Conservation (phyloP, 2,888 invertebrate genomes). For the Drosophila borealis region DNA sequence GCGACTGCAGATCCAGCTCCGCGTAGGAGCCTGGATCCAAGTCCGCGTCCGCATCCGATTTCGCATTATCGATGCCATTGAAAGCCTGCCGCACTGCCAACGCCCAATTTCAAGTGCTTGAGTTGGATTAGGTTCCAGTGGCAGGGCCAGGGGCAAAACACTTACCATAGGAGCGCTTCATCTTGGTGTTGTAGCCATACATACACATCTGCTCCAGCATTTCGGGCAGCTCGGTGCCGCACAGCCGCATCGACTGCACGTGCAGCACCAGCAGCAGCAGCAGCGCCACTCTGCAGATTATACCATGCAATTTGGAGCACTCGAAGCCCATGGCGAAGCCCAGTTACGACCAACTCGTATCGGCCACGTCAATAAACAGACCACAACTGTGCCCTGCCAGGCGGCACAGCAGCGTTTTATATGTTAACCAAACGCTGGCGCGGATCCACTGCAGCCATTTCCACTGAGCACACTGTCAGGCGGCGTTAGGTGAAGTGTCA, state of each 20-base stretch:
- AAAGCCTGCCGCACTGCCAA: conserved; percentile 39
- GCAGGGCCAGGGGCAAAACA: neutral
- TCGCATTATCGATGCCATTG: conserved; percentile 45
- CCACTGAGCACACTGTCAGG: conserved; percentile 47
- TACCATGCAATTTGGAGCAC: conserved; percentile 11
- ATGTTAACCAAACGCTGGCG: conserved; percentile 21
- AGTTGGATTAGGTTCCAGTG: neutral
- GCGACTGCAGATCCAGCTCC: conserved; percentile 20
- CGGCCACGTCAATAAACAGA: conserved; percentile 22
- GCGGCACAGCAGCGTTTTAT: conserved; percentile 48
- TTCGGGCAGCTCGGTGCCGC: conserved; percentile 63
- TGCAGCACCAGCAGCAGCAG: conserved; percentile 38
- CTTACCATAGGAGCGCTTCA: conserved; percentile 58
- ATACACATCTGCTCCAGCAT: conserved; percentile 57
- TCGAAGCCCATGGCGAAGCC: conserved; percentile 33
- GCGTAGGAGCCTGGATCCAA: conserved; percentile 25
- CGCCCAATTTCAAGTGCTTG: neutral
- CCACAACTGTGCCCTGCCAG: conserved; percentile 45
- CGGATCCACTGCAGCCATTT: conserved; percentile 11
- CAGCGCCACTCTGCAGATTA: conserved; percentile 40
- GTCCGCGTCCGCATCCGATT: conserved; percentile 10
- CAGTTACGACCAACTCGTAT: neutral
- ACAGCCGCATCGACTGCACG: conserved; percentile 42
- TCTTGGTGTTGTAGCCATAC: conserved; percentile 64
- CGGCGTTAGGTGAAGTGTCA: conserved; percentile 66